These are phyloP conservation scores for Drosophila vallismaia DNA, from an alignment of 2,888 invertebrate species.

Conservation along the genomic window DNA sequence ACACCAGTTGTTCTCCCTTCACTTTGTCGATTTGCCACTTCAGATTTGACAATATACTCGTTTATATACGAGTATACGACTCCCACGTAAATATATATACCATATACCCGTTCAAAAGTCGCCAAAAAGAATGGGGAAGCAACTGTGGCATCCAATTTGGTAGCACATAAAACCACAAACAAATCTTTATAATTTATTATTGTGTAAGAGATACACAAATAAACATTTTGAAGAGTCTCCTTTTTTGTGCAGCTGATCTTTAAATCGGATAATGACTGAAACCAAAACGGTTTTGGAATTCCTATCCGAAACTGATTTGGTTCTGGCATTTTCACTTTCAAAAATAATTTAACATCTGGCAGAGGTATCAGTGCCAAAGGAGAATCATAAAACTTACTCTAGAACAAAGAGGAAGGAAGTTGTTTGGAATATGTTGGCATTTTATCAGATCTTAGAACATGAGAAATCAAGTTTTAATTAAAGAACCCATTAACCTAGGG, in stretches of 20 bases:
- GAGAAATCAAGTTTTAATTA: conserved; percentile 2
- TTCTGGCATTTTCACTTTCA: conserved; percentile 68
- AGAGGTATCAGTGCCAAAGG: neutral
- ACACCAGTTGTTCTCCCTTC: conserved; percentile 56
- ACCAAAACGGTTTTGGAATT: conserved; percentile 35
- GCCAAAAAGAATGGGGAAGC: conserved; percentile 66
- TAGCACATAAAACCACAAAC: conserved; percentile 17
- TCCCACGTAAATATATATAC: conserved; percentile 32
- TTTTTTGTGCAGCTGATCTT: conserved; percentile 58
- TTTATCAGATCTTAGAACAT: conserved; percentile 23
- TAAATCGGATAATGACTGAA: conserved; percentile 48
- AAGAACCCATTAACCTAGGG: conserved; percentile 5
- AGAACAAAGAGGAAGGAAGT: conserved; percentile 31
- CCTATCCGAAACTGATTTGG: conserved; percentile 37
- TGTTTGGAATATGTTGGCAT: conserved; percentile 15
- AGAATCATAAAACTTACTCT: neutral
- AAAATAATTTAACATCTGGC: conserved; percentile 51
- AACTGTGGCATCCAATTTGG: conserved; percentile 61
- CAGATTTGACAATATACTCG: conserved; percentile 45
- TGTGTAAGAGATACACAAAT: conserved; percentile 74
- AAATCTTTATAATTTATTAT: conserved; percentile 37
- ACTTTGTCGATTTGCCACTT: conserved; percentile 71
- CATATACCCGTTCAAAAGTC: neutral
- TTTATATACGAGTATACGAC: conserved; percentile 37
- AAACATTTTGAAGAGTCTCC: conserved; percentile 69